Conservation (phyloP, 2,113 vertebrate genomes). For the Rhabdomys dilectus region DNA sequence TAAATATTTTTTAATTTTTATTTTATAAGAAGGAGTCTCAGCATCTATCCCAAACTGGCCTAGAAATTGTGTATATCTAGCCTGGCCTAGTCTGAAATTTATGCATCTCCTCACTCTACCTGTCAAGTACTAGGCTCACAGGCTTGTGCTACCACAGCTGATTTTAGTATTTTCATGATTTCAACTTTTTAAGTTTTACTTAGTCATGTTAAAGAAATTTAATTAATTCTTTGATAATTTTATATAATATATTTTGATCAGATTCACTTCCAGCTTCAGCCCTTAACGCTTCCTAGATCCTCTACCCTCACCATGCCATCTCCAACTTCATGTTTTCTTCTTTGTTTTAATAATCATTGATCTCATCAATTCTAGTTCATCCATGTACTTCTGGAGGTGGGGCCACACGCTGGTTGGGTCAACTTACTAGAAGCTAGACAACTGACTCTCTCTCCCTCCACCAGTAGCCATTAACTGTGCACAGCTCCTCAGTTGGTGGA, state of each 20-base stretch:
- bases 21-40: background rate
- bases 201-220: background rate
- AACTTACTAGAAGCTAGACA: background rate
- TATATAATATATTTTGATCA: background rate
- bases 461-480: background rate
- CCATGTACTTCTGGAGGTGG: background rate
- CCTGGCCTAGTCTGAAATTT: background rate
- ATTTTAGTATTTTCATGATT: conserved; percentile 40
- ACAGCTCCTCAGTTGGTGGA: background rate
- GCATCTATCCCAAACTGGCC: background rate
- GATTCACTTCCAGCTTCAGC: background rate
- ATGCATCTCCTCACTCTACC: no score
- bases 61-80: background rate
- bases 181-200: background rate
- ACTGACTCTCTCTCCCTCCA: background rate
- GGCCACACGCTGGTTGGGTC: background rate
- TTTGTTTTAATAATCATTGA: background rate
- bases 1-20: conserved; percentile 14
- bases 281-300: background rate
- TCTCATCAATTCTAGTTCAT: background rate
- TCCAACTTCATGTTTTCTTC: background rate
- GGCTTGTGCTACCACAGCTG: background rate
- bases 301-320: background rate
- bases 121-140: background rate
- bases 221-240: background rate